phyloP scores from a whole-genome alignment of 2,888 invertebrate species.

The Gibbula magus region DNA sequence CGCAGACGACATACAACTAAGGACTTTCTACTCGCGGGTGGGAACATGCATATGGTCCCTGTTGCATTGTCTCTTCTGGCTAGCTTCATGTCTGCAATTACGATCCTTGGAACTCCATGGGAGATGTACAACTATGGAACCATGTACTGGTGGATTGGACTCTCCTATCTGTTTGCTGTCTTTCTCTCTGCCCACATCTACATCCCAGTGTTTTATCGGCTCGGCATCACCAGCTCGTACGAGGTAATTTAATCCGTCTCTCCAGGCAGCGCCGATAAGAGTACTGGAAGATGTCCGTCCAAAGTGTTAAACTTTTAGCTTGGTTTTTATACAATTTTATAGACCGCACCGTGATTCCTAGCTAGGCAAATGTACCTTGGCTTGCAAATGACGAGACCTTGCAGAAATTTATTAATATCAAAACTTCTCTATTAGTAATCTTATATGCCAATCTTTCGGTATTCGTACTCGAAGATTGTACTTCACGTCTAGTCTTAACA shows the following conservation, averaged over 20 bases:
- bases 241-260: constrained; percentile 7
- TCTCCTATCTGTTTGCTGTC: constrained; percentile 70
- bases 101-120: constrained; percentile 71
- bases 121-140: constrained; percentile 73
- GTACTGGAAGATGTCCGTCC: neutral
- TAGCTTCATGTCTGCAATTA: constrained; percentile 74
- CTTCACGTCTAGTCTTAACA: too few species aligned
- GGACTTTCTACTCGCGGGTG: constrained; percentile 70
- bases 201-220: constrained; percentile 25
- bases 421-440: too few species aligned
- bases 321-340: too few species aligned
- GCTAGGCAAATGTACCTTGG: too few species aligned
- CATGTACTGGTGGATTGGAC: constrained; percentile 68
- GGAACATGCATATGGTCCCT: constrained; percentile 69
- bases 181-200: constrained; percentile 56
- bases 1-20: constrained; percentile 59
- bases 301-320: too few species aligned
- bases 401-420: too few species aligned
- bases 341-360: too few species aligned
- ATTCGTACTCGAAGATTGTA: too few species aligned
- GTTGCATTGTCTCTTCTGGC: constrained; percentile 73
- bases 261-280: neutral
- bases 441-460: too few species aligned
- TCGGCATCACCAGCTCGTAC: constrained; percentile 16
- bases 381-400: too few species aligned